Percentiles rank a stretch among this genome's conserved stretches.
Evolutionary conservation across 2,888 invertebrate genomes (phyloP).

Genomic region (Thera obeliscata): DNA sequence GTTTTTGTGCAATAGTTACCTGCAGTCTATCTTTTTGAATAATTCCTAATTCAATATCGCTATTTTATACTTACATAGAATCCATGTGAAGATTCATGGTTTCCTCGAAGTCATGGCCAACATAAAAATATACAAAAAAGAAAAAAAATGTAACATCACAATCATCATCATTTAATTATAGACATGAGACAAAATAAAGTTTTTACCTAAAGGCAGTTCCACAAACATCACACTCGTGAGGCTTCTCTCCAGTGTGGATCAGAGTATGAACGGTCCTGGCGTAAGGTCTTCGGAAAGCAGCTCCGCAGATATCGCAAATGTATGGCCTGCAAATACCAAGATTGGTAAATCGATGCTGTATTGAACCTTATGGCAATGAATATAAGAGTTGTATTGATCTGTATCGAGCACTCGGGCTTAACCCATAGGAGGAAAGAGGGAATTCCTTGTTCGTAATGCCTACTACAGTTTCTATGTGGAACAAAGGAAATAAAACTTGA

Average conservation of each 20-base stretch:
- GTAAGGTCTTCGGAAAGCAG: slow-evolving; percentile 76
- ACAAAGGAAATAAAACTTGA: too few species aligned
- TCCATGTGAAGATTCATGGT: slow-evolving; percentile 2
- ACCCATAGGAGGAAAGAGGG: slow-evolving; percentile 2
- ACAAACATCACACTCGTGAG: slow-evolving; percentile 77
- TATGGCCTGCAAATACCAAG: slow-evolving; percentile 62
- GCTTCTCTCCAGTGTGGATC: slow-evolving; percentile 79
- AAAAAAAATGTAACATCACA: background rate
- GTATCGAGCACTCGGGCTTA: background rate
- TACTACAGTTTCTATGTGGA: too few species aligned
- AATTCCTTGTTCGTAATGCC: too few species aligned
- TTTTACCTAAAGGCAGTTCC: slow-evolving; percentile 81
- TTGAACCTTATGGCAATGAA: background rate
- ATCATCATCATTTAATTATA: background rate
- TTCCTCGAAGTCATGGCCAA: background rate
- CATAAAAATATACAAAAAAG: slow-evolving; percentile 1
- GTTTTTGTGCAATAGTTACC: too few species aligned
- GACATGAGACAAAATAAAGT: too few species aligned
- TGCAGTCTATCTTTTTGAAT: too few species aligned
- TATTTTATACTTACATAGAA: slow-evolving; percentile 1
- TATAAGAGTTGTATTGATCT: background rate
- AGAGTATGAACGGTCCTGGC: slow-evolving; percentile 78
- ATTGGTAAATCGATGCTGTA: background rate
- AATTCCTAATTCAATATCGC: background rate
- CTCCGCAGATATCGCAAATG: slow-evolving; percentile 78